phyloP scores from a whole-genome alignment of 2,113 vertebrate genomes.

The Parus major region DNA sequence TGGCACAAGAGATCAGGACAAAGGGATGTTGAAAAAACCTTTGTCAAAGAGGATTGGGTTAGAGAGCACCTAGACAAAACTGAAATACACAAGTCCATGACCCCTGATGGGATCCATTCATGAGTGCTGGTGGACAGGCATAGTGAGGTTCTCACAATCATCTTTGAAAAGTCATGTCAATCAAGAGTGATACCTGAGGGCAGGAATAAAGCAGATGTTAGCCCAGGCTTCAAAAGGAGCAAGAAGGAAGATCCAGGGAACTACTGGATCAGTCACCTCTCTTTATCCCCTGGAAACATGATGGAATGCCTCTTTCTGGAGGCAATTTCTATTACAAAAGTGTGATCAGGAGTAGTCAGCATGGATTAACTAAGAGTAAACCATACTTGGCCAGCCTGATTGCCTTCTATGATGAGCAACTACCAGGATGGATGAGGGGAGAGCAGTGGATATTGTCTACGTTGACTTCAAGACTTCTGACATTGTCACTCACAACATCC shows the following conservation, averaged over 20 bases:
- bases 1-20: background rate
- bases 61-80: background rate
- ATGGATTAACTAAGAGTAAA: background rate
- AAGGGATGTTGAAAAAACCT: background rate
- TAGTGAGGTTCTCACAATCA: background rate
- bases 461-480: background rate
- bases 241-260: background rate
- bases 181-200: background rate
- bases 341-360: background rate
- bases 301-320: background rate
- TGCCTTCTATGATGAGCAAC: background rate
- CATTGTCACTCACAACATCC: background rate
- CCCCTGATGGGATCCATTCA: background rate
- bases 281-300: background rate
- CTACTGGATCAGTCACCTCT: background rate
- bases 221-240: background rate
- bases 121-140: background rate
- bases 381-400: background rate
- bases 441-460: background rate
- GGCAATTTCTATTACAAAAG: no score
- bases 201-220: background rate
- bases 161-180: background rate
- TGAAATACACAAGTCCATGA: accelerated
- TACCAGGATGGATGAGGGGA: background rate
- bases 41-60: background rate